A percentile compares a stretch with the other conserved stretches of the same genome.
Evolutionary conservation across 2,113 vertebrate genomes (phyloP).

Genomic region (Albula goreensis): DNA sequence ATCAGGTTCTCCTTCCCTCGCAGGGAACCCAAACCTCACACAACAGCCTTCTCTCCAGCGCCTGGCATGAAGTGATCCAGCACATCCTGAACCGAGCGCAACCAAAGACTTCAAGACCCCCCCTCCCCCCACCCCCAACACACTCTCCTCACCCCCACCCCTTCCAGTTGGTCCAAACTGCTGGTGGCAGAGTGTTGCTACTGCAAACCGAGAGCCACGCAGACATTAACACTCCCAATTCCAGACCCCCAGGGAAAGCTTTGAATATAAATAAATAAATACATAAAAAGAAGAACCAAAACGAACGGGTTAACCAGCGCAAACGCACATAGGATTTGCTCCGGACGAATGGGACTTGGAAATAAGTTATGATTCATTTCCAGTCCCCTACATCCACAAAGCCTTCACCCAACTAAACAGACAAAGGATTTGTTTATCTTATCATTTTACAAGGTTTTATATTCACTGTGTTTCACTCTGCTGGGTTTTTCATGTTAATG

Average conservation of each 20-base stretch:
- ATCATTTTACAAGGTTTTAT: slow-evolving; percentile 47
- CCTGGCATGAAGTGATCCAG: background rate
- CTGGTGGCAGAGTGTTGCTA: background rate
- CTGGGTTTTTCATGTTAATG: slow-evolving; percentile 59
- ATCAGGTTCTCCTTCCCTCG: background rate
- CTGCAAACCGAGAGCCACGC: background rate
- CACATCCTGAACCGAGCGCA: background rate
- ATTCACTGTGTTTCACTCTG: slow-evolving; percentile 51
- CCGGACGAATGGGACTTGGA: slow-evolving; percentile 43
- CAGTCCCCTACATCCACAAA: slow-evolving; percentile 40
- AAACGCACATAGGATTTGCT: slow-evolving; percentile 32
- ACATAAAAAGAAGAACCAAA: slow-evolving; percentile 9
- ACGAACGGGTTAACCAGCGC: slow-evolving; percentile 46
- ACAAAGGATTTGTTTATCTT: slow-evolving; percentile 64
- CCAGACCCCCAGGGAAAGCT: no score
- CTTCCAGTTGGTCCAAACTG: background rate
- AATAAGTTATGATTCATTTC: slow-evolving; percentile 47
- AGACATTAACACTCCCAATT: no score
- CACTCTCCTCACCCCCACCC: background rate
- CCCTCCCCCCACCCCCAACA: no score
- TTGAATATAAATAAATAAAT: no score
- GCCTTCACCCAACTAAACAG: slow-evolving; percentile 55
- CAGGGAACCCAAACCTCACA: background rate
- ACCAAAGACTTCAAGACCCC: no score
- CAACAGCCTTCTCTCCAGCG: background rate